Evolutionary conservation across 2,888 invertebrate species (phyloP).

Genomic region (Pheosia gnoma): DNA sequence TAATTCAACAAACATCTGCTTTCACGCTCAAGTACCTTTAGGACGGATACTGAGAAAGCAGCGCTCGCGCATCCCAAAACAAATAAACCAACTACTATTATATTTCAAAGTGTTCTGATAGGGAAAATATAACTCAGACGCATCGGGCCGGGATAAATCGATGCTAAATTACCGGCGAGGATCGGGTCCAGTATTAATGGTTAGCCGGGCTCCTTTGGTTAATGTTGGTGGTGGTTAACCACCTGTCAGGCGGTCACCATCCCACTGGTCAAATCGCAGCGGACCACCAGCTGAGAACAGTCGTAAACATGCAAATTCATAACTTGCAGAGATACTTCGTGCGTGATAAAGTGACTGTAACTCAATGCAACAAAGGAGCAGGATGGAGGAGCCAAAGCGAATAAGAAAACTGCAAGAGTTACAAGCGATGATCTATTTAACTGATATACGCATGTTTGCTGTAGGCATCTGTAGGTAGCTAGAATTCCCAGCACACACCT

Average conservation of each 20-base stretch:
- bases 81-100: constrained; percentile 60
- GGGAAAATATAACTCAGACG: constrained; percentile 63
- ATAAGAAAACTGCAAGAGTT: constrained; percentile 17
- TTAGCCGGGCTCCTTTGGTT: constrained; percentile 56
- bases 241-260: constrained; percentile 70
- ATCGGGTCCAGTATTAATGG: constrained; percentile 53
- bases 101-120: constrained; percentile 61
- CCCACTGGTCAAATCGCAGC: constrained; percentile 69
- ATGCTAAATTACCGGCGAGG: constrained; percentile 62
- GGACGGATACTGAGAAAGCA: constrained; percentile 29
- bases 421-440: constrained; percentile 5
- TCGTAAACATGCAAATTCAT: constrained; percentile 78
- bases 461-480: too few species aligned
- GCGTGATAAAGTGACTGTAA: constrained; percentile 53
- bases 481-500: too few species aligned
- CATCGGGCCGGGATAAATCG: constrained; percentile 59
- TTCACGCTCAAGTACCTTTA: constrained; percentile 10
- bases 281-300: constrained; percentile 72
- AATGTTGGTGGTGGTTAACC: constrained; percentile 68
- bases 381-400: constrained; percentile 24
- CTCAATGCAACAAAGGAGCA: constrained; percentile 29
- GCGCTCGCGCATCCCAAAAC: constrained; percentile 39
- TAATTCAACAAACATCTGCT: constrained; percentile 2
- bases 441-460: background rate
- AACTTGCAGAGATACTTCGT: constrained; percentile 56